These are phyloP conservation scores for Drosophila tristis DNA, from an alignment of 1,140 invertebrate species.

Conservation along the genomic window DNA sequence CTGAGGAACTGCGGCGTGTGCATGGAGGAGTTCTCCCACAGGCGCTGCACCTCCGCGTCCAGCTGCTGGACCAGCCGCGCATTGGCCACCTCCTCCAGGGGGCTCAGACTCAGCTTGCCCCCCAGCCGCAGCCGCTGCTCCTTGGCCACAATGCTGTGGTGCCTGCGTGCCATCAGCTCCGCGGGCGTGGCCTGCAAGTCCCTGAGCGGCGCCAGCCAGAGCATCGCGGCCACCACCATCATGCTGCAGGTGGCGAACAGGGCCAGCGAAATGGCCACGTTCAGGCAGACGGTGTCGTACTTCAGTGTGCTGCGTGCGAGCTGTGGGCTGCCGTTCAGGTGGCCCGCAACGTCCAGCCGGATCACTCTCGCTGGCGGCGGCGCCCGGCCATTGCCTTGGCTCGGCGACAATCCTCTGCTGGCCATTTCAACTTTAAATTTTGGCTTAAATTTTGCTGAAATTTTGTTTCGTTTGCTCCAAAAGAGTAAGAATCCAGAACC, in stretches of 20 bases:
- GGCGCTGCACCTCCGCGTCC: conserved; percentile 33
- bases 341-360: too few species aligned
- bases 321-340: too few species aligned
- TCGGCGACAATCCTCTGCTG: too few species aligned
- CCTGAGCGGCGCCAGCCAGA: too few species aligned
- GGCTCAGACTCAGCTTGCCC: conserved; percentile 21
- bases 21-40: conserved; percentile 49
- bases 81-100: conserved; percentile 51
- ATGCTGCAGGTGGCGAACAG: conserved; percentile 21
- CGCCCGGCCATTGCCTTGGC: too few species aligned
- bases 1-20: conserved; percentile 87
- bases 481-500: too few species aligned
- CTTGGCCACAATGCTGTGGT: not conserved
- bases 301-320: not conserved
- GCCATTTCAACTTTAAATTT: too few species aligned
- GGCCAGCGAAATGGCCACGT: conserved; percentile 5
- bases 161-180: conserved; percentile 18
- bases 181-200: not conserved
- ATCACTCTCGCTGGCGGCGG: too few species aligned
- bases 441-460: too few species aligned
- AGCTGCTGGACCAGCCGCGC: conserved; percentile 26
- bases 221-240: conserved; percentile 12
- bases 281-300: not conserved
- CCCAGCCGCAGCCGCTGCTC: conserved; percentile 50
- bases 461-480: too few species aligned